A percentile compares a stretch with the other conserved stretches of the same genome.
These are phyloP conservation scores for Apis laboriosa DNA, from an alignment of 1,140 invertebrate genomes.

Conservation along the genomic window DNA sequence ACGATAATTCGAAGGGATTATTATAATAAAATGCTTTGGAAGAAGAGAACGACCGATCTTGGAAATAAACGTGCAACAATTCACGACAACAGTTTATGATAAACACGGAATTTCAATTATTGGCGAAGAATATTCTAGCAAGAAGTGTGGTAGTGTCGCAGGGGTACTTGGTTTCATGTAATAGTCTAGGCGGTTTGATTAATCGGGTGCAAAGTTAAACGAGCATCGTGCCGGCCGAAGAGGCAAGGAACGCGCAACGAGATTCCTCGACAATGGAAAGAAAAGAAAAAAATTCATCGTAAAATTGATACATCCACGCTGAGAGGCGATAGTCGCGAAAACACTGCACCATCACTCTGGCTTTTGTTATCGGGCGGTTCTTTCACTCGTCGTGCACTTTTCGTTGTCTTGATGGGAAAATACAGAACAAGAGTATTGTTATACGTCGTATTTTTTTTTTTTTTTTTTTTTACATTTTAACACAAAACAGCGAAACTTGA, in stretches of 20 bases:
- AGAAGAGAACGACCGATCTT: neutral
- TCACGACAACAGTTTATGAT: too few relatives aligned
- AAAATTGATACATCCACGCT: constrained; percentile 70
- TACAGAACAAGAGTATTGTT: constrained; percentile 1
- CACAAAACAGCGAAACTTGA: neutral
- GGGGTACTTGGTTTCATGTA: constrained; percentile 5
- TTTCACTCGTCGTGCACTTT: constrained; percentile 10
- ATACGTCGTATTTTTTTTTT: neutral
- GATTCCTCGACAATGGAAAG: constrained; percentile 50
- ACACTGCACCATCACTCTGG: constrained; percentile 55
- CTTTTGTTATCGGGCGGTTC: constrained; percentile 50
- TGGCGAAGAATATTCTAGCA: neutral
- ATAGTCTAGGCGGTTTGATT: constrained; percentile 54
- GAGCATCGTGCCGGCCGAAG: constrained; percentile 26
- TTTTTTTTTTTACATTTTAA: neutral
- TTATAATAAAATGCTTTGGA: too few relatives aligned
- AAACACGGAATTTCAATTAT: neutral
- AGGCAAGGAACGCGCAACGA: constrained; percentile 41
- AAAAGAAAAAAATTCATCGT: constrained; percentile 61
- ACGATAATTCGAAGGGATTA: neutral
- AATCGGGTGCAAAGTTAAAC: constrained; percentile 63
- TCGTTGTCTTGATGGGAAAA: constrained; percentile 39
- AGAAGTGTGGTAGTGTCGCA: neutral
- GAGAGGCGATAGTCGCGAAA: constrained; percentile 62
- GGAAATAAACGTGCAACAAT: too few relatives aligned